Base-by-base conservation (phyloP, 2,888 invertebrate species). In the Apotomis betuletana region DNA sequence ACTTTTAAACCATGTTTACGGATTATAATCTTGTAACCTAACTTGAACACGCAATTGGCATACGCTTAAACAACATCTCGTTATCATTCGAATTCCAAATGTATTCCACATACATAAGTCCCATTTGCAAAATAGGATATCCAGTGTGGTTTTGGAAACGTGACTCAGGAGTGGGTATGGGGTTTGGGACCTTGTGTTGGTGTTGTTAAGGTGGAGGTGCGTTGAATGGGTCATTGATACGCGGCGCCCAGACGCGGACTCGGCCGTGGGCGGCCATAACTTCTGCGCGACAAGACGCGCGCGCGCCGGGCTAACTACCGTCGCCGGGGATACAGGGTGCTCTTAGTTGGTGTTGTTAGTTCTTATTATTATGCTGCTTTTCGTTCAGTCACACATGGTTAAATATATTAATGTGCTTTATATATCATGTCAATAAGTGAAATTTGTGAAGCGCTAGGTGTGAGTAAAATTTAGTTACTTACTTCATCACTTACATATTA, bases 271-370 rank as follows among this genome's bases (percentile, higher is more conserved):
- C 81, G 76, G 75, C 81, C 90, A 90, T 92, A 92, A 92, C 90
- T 92, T 86, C 87, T 81, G 81, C 83, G 81, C 89, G 91, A 92
- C 92, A 86, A 92, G 91, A 90, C 90, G 85, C 85, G 85, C 82
- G 86, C 88, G 85, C 87, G 87, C 84, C 83, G 86, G 77, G 80
- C 90, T 91, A 91, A 92, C 91, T 92, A 92, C 91, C 86, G 84
- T 81, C 86, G 79, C 81, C 79, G 72, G 74, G 74, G 38, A 76
- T 84, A 91, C 81, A 90, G 88, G 82, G 0, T 84, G 90, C 57
- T 74, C n/a, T 15, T 27, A 27, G 27, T 27, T 27, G 27, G 2
- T 27, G 27, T 27, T 27, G 27, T 27, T 27, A 27, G 27, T 27
- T 27, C 27, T 27, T 27, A 27, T 27, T 27, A 27, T 27, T 27